Evolutionary conservation across 2,888 invertebrate genomes (phyloP).

Genomic region (Dasypolia templi): DNA sequence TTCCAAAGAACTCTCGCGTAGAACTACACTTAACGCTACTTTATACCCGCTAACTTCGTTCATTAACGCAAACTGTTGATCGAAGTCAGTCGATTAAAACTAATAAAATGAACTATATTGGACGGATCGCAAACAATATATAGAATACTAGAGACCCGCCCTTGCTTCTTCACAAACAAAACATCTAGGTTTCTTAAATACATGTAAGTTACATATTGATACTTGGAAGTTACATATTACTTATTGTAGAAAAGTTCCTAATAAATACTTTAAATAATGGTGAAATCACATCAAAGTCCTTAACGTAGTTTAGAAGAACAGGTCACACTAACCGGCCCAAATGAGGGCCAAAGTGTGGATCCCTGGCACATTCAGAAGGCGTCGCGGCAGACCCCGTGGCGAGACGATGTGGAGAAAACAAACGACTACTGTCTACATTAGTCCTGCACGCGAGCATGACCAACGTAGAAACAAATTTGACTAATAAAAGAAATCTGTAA

Average conservation of each 20-base stretch:
- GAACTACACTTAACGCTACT: conserved; percentile 28
- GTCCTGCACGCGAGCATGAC: too few species aligned
- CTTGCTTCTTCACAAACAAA: not conserved
- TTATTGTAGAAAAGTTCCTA: too few species aligned
- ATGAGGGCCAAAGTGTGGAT: not conserved
- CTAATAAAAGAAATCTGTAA: too few species aligned
- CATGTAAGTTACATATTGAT: not conserved
- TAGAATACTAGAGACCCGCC: not conserved
- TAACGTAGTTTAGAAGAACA: not conserved
- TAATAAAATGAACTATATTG: conserved; percentile 48
- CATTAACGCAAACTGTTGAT: conserved; percentile 54
- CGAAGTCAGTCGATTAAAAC: conserved; percentile 53
- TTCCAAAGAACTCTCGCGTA: conserved; percentile 20
- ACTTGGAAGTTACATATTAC: too few species aligned
- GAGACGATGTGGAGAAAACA: not conserved
- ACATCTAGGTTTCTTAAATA: not conserved
- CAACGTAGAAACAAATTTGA: too few species aligned
- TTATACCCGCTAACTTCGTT: conserved; percentile 50
- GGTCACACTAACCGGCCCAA: not conserved
- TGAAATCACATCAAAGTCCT: not conserved
- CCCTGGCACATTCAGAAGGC: not conserved
- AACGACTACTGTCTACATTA: not conserved
- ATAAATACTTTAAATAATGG: not conserved
- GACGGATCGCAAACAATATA: conserved; percentile 25
- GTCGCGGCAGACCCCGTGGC: not conserved